phyloP scores from a whole-genome alignment of 2,797 vertebrate genomes.

The Anableps anableps region DNA sequence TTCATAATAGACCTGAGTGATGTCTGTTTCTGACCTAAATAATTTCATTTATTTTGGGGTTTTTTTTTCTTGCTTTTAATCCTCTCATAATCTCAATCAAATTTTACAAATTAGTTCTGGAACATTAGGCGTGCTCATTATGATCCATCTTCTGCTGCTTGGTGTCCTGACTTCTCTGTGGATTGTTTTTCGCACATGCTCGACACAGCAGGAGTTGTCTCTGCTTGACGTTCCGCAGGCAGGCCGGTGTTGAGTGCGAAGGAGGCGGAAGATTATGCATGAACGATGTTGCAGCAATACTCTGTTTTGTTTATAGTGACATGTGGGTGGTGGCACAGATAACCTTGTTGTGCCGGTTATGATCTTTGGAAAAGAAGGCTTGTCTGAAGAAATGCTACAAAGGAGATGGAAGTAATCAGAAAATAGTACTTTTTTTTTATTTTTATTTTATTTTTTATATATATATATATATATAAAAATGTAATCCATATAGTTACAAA shows the following conservation, averaged over 20 bases:
- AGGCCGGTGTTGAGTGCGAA: not conserved
- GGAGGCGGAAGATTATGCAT: not conserved
- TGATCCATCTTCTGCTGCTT: not conserved
- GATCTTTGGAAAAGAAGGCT: not conserved
- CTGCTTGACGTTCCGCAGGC: constrained; percentile 3
- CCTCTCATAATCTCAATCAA: not conserved
- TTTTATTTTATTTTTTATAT: too few species aligned
- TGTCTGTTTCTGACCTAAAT: constrained; percentile 10
- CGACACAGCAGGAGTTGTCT: constrained; percentile 10
- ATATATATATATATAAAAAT: too few species aligned
- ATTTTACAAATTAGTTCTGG: not conserved
- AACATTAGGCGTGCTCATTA: not conserved
- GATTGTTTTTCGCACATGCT: constrained; percentile 2
- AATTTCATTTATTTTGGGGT: constrained; percentile 1
- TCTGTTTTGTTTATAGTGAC: not conserved
- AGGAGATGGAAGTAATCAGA: not conserved
- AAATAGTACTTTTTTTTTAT: not conserved
- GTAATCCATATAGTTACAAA: too few species aligned
- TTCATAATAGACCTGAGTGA: not conserved
- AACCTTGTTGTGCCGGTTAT: not conserved
- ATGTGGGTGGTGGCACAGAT: not conserved
- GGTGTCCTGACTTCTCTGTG: constrained; percentile 1
- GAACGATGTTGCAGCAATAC: not conserved
- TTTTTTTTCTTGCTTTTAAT: not conserved
- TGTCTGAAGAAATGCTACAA: not conserved